Conservation (phyloP, 1,140 invertebrate species). For the Bacillus rossius region DNA sequence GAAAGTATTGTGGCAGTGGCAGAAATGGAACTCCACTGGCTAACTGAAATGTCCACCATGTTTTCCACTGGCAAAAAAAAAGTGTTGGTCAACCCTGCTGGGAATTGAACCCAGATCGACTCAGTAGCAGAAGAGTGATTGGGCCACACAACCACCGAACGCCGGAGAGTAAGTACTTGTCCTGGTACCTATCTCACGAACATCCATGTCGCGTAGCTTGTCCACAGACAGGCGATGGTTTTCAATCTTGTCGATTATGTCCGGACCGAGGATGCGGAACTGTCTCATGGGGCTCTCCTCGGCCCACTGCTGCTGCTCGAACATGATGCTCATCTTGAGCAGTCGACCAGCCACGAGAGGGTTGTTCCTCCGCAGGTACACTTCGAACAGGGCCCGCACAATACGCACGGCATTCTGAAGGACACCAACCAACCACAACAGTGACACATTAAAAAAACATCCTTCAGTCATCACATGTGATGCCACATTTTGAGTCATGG, state of each 20-base stretch:
- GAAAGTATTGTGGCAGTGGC: too few relatives aligned
- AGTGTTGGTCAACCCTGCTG: too few relatives aligned
- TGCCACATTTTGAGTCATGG: background rate
- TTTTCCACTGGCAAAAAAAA: too few relatives aligned
- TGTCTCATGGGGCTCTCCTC: slow-evolving; percentile 82
- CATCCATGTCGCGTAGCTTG: slow-evolving; percentile 77
- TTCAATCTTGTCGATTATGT: slow-evolving; percentile 81
- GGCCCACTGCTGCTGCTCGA: slow-evolving; percentile 86
- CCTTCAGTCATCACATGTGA: background rate
- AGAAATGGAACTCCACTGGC: too few relatives aligned
- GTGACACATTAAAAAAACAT: background rate
- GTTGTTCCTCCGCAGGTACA: slow-evolving; percentile 84
- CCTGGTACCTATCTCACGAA: slow-evolving; percentile 80
- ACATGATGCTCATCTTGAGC: slow-evolving; percentile 79
- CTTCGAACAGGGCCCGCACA: slow-evolving; percentile 89
- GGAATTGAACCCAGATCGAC: too few relatives aligned
- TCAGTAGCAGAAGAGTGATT: too few relatives aligned
- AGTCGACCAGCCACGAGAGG: slow-evolving; percentile 80
- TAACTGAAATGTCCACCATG: too few relatives aligned
- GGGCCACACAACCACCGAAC: too few relatives aligned
- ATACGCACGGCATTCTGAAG: slow-evolving; percentile 84
- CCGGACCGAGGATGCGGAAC: slow-evolving; percentile 70
- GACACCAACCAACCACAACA: background rate
- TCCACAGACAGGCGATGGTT: slow-evolving; percentile 65
- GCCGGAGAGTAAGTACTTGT: too few relatives aligned